phyloP scores from a whole-genome alignment of 2,113 vertebrate genomes.

The Sterrhoptilus dennistouni region DNA sequence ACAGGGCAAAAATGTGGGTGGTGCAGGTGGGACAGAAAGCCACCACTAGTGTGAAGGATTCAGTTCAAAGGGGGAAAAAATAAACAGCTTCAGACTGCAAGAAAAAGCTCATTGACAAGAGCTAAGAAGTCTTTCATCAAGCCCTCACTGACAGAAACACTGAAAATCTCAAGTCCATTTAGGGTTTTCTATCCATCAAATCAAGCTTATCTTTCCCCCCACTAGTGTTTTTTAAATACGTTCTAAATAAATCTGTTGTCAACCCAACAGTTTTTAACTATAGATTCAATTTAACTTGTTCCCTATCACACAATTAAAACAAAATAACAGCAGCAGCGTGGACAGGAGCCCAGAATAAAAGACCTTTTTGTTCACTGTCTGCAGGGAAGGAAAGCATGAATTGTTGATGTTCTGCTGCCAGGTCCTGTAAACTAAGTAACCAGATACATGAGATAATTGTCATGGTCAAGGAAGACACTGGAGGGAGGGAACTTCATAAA shows the following conservation, averaged over 20 bases:
- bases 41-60: background rate
- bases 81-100: background rate
- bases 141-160: background rate
- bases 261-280: background rate
- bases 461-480: background rate
- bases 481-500: background rate
- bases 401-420: background rate
- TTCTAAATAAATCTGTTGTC: background rate
- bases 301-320: background rate
- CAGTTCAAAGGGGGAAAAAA: background rate
- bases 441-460: background rate
- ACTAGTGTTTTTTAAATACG: background rate
- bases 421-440: background rate
- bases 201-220: background rate
- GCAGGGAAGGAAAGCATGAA: background rate
- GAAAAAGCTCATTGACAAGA: background rate
- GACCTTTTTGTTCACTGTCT: background rate
- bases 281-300: background rate
- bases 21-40: background rate
- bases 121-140: background rate
- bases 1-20: background rate
- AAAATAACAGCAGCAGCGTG: background rate
- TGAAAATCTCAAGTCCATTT: slow-evolving; percentile 15
- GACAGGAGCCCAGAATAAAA: background rate
- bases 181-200: background rate